Evolutionary conservation across 2,888 invertebrate genomes (phyloP), one percentile per base, ranked within the genome.

Genomic region (Oligia latruncula): DNA sequence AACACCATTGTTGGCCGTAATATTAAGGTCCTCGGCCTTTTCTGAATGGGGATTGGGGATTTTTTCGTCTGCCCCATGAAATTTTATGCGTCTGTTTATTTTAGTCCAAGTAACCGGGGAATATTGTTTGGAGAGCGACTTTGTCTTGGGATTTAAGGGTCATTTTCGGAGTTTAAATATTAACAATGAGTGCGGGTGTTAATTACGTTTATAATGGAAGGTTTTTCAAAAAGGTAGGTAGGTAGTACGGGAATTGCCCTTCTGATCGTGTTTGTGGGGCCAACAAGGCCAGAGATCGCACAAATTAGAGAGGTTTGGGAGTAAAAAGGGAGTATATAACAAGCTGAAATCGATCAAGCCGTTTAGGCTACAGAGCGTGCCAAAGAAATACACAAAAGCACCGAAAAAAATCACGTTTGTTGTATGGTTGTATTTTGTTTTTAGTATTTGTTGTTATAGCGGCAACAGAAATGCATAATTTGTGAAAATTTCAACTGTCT

Each of bases 1-100:
- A 79, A 82, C 86, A 88, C 86, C 83, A 88, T 79, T 86, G 88
- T 88, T 78, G 82, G 77, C 82, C 68, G 81, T 86, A 75, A 82
- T 88, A 88, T 88, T 88, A 86, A 86, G 86, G 88, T 86, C 77
- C 71, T 71, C 88, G 88, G 77, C 70, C 84, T 86, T 78, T 60
- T 77, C 58, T 66, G 74, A 87, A 81, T 76, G 73, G 76, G 81
- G 77, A 81, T 74, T 81, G 87, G 64, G 87, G 67, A 71, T 86
- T 88, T 80, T 88, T 86, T 84, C 76, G 75, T 80, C 73, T 65
- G 71, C 64, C 70, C 84, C 79, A 88, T 86, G 78, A 87, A 86
- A 88, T 87, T 87, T 86, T 87, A 88, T 81, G 65, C 80, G 43
- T 67, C 70, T 87, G 84, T 87, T 87, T 87, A 77, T 83, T 78